Evolutionary conservation across 2,797 vertebrate genomes (phyloP), one percentile per base, ranked within the genome.

Genomic region (Eospalax fontanierii): DNA sequence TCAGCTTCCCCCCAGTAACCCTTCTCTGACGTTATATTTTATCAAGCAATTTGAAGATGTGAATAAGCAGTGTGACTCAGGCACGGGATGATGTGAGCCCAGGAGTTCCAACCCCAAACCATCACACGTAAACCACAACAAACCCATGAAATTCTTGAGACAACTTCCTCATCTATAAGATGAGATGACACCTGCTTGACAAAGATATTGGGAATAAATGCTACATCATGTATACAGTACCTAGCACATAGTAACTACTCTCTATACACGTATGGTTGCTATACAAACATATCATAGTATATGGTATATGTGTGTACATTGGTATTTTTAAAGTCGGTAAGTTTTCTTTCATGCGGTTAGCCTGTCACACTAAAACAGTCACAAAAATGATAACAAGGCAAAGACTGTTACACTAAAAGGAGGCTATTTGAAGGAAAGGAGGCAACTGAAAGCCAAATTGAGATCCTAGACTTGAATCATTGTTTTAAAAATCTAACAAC

Each of bases 111-210:
- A 26, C 1, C 22, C 22, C 68, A 61, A 0, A 4, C 50, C 76
- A 24, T 12, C 73, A 68, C 1, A 24, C 33, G 4, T 1, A 46
- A 24, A 35, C 75, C 21, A 59, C 54, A 12, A 54, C 40, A 63
- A 68, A 75, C 28, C 65, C 71, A 8, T 35, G 24, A 70, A 54
- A 30, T 46, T 59, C 38, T 22, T 16, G 33, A 66, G 35, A 50
- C 43, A 24, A 50, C 33, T 59, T 73, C 76, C 90, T 92, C 71
- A 78, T 33, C 50, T 57, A 14, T 21, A 68, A 88, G 89, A 93
- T 40, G 71, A 89, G 46, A 40, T 38, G 70, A 28, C 33, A 80
- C 22, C 6, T 35, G 70, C 89, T 92, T 92, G 82, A 24, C 35
- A 46, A 50, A 80, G 24, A 80, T 33, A 59, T 6, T 89, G 28